Evolutionary conservation across 2,113 vertebrate genomes (phyloP).

Genomic region (Balaeniceps rex): DNA sequence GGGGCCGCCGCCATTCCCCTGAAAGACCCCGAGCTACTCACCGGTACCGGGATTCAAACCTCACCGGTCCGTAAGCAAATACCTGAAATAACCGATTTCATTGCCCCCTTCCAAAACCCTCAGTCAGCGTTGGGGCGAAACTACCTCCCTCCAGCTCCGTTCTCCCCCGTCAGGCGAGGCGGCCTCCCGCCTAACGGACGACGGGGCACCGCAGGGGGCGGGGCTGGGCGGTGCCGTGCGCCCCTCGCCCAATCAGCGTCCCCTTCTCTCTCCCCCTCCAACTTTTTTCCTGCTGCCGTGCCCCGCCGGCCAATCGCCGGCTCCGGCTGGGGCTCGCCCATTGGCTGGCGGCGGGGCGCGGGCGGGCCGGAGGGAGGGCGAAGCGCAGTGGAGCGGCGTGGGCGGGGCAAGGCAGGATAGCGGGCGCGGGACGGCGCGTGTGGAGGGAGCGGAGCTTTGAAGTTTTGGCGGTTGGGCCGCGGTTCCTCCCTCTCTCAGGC

Average conservation of each 20-base stretch:
- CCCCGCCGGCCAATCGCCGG: not conserved
- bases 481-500: not conserved
- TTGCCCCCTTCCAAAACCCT: rapidly evolving
- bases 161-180: no score
- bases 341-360: not conserved
- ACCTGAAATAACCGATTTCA: not conserved
- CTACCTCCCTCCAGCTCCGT: rapidly evolving
- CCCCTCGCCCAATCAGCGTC: not conserved
- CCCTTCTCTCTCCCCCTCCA: rapidly evolving
- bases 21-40: not conserved
- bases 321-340: not conserved
- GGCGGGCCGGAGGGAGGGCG: not conserved
- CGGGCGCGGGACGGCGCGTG: not conserved
- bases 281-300: no score
- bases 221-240: not conserved
- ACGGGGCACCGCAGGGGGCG: rapidly evolving
- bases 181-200: not conserved
- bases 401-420: not conserved
- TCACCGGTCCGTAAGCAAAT: not conserved
- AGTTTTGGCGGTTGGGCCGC: not conserved
- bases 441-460: not conserved
- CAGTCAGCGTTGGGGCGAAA: rapidly evolving
- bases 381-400: not conserved
- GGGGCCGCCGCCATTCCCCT: not conserved
- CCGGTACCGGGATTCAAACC: no score